Evolutionary conservation across 2,888 invertebrate species (phyloP).

Genomic region (Diaphora mendica): DNA sequence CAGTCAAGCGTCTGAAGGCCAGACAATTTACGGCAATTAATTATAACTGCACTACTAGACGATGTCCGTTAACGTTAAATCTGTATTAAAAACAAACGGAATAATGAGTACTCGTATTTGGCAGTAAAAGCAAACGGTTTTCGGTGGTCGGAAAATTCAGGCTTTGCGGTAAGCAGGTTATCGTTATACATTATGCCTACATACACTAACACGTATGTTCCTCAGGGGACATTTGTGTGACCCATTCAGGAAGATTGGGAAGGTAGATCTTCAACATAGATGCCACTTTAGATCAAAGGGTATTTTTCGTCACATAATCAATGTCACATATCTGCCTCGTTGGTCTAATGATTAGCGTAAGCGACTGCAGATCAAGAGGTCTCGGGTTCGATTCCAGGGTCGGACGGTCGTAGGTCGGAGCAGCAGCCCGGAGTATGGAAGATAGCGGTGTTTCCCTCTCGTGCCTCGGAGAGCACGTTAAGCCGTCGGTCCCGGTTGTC

Average conservation of each 20-base stretch:
- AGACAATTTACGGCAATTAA: background rate
- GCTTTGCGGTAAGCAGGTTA: too few species aligned
- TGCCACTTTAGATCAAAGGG: too few species aligned
- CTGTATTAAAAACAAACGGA: background rate
- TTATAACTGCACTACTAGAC: background rate
- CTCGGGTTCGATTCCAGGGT: too few species aligned
- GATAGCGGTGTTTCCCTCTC: too few species aligned
- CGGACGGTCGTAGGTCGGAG: too few species aligned
- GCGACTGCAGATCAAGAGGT: too few species aligned
- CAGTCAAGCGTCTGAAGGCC: background rate
- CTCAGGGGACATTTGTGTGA: too few species aligned
- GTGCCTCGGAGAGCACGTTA: too few species aligned
- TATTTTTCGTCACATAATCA: background rate
- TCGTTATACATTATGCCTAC: background rate
- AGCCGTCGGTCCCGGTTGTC: too few species aligned
- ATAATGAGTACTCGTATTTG: background rate
- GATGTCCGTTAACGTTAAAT: background rate
- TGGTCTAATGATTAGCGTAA: too few species aligned
- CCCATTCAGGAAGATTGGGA: background rate
- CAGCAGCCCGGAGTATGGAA: too few species aligned
- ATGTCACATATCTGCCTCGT: background rate
- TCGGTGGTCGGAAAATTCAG: background rate
- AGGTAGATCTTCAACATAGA: background rate
- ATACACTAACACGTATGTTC: background rate
- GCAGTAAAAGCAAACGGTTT: background rate